Evolutionary conservation across 2,888 invertebrate species (phyloP).

Genomic region (Ophion obscuratus): DNA sequence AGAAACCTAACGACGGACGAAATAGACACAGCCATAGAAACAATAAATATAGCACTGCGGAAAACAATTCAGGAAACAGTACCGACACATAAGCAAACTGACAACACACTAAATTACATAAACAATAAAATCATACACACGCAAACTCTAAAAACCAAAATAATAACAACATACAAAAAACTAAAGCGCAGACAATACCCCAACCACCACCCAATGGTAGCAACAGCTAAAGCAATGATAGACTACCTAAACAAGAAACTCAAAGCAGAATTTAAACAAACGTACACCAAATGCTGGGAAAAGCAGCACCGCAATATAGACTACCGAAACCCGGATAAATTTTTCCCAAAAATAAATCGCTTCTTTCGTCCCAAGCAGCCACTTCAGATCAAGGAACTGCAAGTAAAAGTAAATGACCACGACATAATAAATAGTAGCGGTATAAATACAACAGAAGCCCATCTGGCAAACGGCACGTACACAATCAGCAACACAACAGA

Average conservation of each 20-base stretch:
- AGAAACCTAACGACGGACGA: slow-evolving; percentile 12
- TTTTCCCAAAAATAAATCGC: slow-evolving; percentile 60
- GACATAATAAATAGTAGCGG: slow-evolving; percentile 7
- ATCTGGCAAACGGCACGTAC: not conserved
- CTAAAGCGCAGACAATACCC: not conserved
- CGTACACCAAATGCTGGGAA: slow-evolving; percentile 32
- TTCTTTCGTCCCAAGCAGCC: slow-evolving; percentile 42
- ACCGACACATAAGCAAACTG: slow-evolving; percentile 1
- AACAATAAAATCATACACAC: slow-evolving; percentile 11
- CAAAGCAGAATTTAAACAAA: slow-evolving; percentile 13
- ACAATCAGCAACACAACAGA: not conserved
- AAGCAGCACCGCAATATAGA: slow-evolving; percentile 45
- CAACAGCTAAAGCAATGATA: not conserved
- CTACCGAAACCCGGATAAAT: slow-evolving; percentile 40
- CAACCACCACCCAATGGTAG: not conserved
- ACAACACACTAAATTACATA: slow-evolving; percentile 20
- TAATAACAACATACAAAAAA: slow-evolving; percentile 4
- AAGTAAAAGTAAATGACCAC: not conserved
- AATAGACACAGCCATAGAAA: slow-evolving; percentile 12
- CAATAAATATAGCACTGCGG: not conserved
- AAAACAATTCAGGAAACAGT: slow-evolving; percentile 21
- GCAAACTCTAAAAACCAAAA: not conserved
- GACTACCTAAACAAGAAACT: not conserved
- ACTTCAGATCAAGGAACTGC: slow-evolving; percentile 15
- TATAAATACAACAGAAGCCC: slow-evolving; percentile 1